Evolutionary conservation across 2,113 vertebrate genomes (phyloP).

Genomic region (Boulengeromyrus knoepffleri): DNA sequence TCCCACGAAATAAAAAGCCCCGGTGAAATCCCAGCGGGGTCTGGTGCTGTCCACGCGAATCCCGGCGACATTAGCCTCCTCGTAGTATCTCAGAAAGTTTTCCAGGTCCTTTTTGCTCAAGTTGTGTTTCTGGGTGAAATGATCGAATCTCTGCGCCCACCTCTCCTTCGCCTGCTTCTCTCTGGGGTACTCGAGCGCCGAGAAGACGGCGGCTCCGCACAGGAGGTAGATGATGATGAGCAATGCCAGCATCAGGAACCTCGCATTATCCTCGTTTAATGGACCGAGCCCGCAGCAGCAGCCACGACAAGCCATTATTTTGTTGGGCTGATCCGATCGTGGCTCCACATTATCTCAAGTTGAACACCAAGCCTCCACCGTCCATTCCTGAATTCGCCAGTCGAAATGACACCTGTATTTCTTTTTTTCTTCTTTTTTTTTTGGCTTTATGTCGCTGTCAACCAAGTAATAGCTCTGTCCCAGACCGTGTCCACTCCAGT

Average conservation of each 20-base stretch:
- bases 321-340: conserved; percentile 20
- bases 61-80: conserved; percentile 78
- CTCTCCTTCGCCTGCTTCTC: conserved; percentile 77
- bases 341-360: conserved; percentile 36
- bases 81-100: conserved; percentile 77
- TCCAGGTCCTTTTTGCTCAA: conserved; percentile 74
- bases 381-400: not conserved
- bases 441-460: not conserved
- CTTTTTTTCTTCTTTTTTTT: too few species aligned
- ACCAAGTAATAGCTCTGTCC: not conserved
- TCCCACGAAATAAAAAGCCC: conserved; percentile 92
- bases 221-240: conserved; percentile 80
- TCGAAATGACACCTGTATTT: not conserved
- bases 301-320: conserved; percentile 76
- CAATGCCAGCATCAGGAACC: conserved; percentile 79
- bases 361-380: not conserved
- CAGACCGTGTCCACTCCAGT: not conserved
- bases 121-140: conserved; percentile 78
- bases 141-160: conserved; percentile 78
- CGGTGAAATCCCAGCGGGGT: conserved; percentile 89
- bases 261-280: conserved; percentile 83
- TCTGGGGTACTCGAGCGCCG: conserved; percentile 81
- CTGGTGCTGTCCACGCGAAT: conserved; percentile 75
- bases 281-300: conserved; percentile 63
- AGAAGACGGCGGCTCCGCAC: conserved; percentile 90